Evolutionary conservation across 2,797 vertebrate species (phyloP), one percentile per base, ranked within the genome.

Genomic region (Triplophysa yarkandensis): DNA sequence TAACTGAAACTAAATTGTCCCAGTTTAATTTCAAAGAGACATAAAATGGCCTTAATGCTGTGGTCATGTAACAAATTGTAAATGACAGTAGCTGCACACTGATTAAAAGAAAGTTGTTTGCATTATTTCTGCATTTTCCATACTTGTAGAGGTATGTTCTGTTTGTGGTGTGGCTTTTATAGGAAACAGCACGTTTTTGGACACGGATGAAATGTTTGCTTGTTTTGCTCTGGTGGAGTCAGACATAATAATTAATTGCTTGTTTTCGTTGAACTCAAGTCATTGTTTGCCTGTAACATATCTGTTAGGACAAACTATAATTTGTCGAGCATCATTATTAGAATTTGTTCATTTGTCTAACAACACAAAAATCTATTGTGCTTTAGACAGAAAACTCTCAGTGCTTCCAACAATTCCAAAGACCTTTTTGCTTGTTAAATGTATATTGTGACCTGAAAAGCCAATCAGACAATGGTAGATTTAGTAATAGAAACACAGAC

Each of bases 201-300:
- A 57, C 4, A n/a, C 27, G 8, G 27, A 57, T 57, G 30, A 10
- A 57, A 57, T 58, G 3, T 58, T 30, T 32, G 27, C 27, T 23
- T 14, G 10, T 27, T 54, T 54, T 2, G 7, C 28, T 58, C 55
- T 27, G 4, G 27, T 55, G 25, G 52, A 55, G 25, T 28, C 5
- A 7, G 13, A 7, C 55, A 58, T 58, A 27, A 32, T 30, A 28
- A 57, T 57, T 57, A 32, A 57, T 30, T 16, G 52, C 27, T 57
- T 57, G 54, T 57, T 57, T 8, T 57, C n/a, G 28, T 57, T 9
- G 25, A 32, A 36, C 7, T 50, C 16, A 71, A 50, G 43, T 46
- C 28, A 25, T 48, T 50, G 57, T 61, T 61, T 61, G 48, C 68
- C 9, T 36, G 11, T 28, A 16, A 61, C 19, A n/a, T 39, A 16